Base-by-base conservation (phyloP, 2,888 invertebrate genomes). In the Dryobota labecula region DNA sequence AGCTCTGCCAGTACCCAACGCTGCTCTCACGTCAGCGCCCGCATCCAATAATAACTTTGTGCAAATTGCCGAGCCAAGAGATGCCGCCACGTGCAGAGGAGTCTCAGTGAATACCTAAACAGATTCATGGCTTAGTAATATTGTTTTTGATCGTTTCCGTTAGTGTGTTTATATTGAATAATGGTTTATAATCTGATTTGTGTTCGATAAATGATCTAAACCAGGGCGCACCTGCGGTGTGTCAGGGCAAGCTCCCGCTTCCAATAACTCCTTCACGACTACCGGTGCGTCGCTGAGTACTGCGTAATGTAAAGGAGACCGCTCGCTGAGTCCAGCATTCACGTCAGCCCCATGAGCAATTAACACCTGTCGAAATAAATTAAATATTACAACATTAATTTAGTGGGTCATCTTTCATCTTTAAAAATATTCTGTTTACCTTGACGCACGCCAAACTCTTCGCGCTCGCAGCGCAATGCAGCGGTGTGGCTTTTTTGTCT, bases 271-370 rank as follows among this genome's bases (percentile, higher is more conserved):
- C 87, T 97, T 96, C 3, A 98, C 98, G 86, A 98, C 98, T 80
- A 98, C 97, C 69, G 96, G 95, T 18, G 97, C 97, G 87, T 97
- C 97, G 87, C 97, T 98, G 82, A 98, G 96, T 65, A 98, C 98
- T 0, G 99, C 99, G 90, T 98, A 98, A 90, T 98, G 98, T 76
- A 99, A 93, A 0, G 99, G 98, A 53, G 98, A 98, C 79, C 97
- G 97, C 68, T 97, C 97, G 67, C 93, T 96, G 62, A 97, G 94
- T 20, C 98, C 98, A 11, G 98, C 97, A 87, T 98, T 97, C n/a
- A 98, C 97, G 85, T 98, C 97, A n/a, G 98, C 98, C 1, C 98
- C 98, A 72, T 97, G 96, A 74, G 96, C 96, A 71, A 98, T 93
- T 78, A 99, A 91, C 83, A 97, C 92, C 92, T 97, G 95, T 47